phyloP scores from a whole-genome alignment of 2,888 invertebrate species.

The Drosophila anceps region DNA sequence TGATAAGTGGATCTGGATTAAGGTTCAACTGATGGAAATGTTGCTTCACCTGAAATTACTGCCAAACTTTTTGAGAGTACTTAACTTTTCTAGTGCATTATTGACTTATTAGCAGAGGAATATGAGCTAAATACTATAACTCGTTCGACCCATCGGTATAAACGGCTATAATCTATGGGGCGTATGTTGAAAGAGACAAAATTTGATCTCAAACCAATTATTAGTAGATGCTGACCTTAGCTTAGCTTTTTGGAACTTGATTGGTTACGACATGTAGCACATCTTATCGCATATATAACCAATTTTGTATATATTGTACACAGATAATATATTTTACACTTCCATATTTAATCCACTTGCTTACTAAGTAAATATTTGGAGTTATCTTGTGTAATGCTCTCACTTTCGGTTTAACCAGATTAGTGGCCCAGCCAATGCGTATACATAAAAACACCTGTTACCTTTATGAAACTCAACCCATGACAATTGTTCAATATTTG shows the following conservation, averaged over 20 bases:
- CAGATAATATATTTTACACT: no score
- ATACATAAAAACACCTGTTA: slow-evolving; percentile 40
- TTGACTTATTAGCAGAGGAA: not conserved
- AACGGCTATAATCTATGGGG: not conserved
- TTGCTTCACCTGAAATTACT: slow-evolving; percentile 16
- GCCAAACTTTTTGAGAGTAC: slow-evolving; percentile 21
- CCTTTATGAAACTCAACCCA: slow-evolving; percentile 11
- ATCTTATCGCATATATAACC: no score
- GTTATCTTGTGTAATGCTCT: not conserved
- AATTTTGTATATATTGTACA: no score
- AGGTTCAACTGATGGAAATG: slow-evolving; percentile 5
- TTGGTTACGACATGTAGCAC: no score
- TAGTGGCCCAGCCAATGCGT: not conserved
- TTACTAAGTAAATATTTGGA: slow-evolving; percentile 11
- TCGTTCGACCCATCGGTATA: not conserved
- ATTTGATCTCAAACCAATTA: not conserved
- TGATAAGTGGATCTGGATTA: slow-evolving; percentile 53
- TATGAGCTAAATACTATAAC: not conserved
- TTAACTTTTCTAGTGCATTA: not conserved
- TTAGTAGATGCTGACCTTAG: not conserved
- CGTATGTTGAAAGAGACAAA: not conserved
- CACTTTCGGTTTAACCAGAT: not conserved
- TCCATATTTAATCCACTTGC: not conserved
- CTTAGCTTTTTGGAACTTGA: not conserved
- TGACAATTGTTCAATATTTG: slow-evolving; percentile 1